phyloP scores from a whole-genome alignment of 2,888 invertebrate species.

The Epinotia brunnichana region DNA sequence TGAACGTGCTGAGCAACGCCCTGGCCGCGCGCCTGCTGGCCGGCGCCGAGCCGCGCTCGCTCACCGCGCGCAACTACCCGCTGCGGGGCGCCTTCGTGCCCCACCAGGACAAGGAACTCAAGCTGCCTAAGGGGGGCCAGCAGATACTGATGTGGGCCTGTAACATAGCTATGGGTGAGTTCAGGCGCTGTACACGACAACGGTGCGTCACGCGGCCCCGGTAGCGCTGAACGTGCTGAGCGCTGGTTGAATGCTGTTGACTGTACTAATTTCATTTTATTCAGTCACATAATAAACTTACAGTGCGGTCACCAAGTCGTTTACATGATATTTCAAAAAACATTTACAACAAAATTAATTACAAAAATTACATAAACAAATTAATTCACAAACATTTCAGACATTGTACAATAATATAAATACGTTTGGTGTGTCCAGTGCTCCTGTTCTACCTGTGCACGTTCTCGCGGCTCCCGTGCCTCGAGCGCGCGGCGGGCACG shows the following conservation, averaged over 20 bases:
- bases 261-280: too few relatives aligned
- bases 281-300: too few relatives aligned
- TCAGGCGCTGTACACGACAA: constrained; percentile 62
- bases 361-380: too few relatives aligned
- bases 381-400: too few relatives aligned
- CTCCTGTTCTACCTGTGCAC: constrained; percentile 68
- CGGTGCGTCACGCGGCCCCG: constrained; percentile 67
- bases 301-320: too few relatives aligned
- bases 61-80: constrained; percentile 42
- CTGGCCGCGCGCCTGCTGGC: constrained; percentile 20
- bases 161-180: constrained; percentile 3
- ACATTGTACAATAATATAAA: too few relatives aligned
- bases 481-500: constrained; percentile 82
- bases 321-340: too few relatives aligned
- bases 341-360: too few relatives aligned
- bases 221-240: constrained; percentile 67
- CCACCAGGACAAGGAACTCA: neutral
- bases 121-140: constrained; percentile 5
- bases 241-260: too few relatives aligned
- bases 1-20: constrained; percentile 69
- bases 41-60: constrained; percentile 6
- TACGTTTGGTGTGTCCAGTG: too few relatives aligned
- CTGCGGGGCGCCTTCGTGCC: constrained; percentile 8
- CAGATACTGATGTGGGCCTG: constrained; percentile 17
- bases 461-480: constrained; percentile 83